A percentile compares a stretch with the other conserved stretches of the same genome.
Conservation (phyloP, 2,113 vertebrate genomes). For the Megalops atlanticus region DNA sequence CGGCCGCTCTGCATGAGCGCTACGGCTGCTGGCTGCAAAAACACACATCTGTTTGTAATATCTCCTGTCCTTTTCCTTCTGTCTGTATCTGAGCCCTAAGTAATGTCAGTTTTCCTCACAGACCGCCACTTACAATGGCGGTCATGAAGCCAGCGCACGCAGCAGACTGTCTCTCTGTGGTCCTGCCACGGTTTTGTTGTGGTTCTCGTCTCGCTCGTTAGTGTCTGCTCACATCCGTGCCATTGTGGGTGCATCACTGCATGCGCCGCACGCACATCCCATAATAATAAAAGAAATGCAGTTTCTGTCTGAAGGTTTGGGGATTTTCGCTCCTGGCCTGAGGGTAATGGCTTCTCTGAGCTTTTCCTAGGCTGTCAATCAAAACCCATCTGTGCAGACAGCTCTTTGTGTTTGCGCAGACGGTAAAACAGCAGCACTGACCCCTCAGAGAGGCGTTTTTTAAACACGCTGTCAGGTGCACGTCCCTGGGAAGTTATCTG, state of each 20-base stretch:
- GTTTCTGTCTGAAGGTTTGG: not conserved
- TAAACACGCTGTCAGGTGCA: too few relatives aligned
- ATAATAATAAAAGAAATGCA: too few relatives aligned
- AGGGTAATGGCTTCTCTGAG: not conserved
- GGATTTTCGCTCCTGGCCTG: not conserved
- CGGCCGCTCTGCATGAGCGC: not conserved
- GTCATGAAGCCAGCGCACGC: not conserved
- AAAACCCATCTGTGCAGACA: not conserved
- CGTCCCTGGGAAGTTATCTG: too few relatives aligned
- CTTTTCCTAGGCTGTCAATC: not conserved
- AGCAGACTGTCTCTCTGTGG: too few relatives aligned
- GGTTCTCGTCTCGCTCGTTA: not conserved
- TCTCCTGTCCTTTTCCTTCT: not conserved
- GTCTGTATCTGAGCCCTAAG: not conserved
- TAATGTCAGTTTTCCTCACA: not conserved
- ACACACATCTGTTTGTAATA: not conserved
- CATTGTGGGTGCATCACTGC: too few relatives aligned
- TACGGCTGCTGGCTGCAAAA: not conserved
- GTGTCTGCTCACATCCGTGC: not conserved
- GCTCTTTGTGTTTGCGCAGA: not conserved
- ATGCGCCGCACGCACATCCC: too few relatives aligned
- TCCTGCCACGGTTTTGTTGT: not conserved
- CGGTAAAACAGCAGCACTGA: too few relatives aligned
- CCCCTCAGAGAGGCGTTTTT: too few relatives aligned
- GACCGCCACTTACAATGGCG: not conserved